These are phyloP conservation scores for Thysanoteuthis rhombus DNA, from an alignment of 2,888 invertebrate species.

Conservation along the genomic window DNA sequence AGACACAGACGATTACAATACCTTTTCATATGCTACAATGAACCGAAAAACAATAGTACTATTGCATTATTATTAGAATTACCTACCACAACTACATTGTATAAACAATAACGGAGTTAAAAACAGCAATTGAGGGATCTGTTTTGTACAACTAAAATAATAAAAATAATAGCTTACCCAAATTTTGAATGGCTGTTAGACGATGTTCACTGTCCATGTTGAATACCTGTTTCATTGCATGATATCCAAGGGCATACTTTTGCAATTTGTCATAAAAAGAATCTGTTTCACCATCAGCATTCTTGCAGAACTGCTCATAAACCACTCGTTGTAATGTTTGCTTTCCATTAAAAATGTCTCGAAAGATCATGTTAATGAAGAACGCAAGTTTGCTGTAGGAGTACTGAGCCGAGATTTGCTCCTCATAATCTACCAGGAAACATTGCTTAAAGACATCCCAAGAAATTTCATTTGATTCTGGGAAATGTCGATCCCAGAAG, in stretches of 20 bases:
- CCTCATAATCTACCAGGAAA: conserved; percentile 54
- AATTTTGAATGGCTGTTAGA: conserved; percentile 56
- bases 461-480: conserved; percentile 40
- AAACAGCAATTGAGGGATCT: no score
- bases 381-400: conserved; percentile 45
- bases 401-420: conserved; percentile 43
- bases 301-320: conserved; percentile 49
- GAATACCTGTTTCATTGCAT: conserved; percentile 58
- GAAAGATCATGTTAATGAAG: conserved; percentile 52
- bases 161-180: conserved; percentile 45
- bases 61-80: no score
- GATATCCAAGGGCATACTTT: conserved; percentile 56
- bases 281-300: conserved; percentile 41
- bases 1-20: no score
- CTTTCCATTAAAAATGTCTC: conserved; percentile 51
- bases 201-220: conserved; percentile 57
- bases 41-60: no score
- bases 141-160: not conserved
- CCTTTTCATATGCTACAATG: no score
- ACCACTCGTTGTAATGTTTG: conserved; percentile 38
- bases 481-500: conserved; percentile 58
- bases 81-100: no score
- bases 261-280: conserved; percentile 54
- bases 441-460: conserved; percentile 50
- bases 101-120: no score